Conservation (phyloP, 2,888 invertebrate species). For the Ctena decussata region DNA sequence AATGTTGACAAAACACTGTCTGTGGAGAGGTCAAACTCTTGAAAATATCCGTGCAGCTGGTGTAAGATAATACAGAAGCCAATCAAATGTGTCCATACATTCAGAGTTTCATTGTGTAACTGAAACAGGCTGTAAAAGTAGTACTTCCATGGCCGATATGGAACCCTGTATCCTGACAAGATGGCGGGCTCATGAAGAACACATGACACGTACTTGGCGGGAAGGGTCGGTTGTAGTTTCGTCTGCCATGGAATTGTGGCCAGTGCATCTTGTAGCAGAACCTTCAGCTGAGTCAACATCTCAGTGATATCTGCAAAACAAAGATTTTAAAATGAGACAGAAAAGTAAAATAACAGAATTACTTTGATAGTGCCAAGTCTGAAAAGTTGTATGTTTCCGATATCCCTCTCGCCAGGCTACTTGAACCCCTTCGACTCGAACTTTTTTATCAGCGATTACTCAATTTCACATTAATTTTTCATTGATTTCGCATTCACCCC, state of each 20-base stretch:
- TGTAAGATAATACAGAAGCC: conserved; percentile 60
- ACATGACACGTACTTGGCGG: conserved; percentile 69
- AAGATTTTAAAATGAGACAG: too few relatives aligned
- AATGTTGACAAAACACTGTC: conserved; percentile 74
- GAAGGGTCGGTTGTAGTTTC: conserved; percentile 60
- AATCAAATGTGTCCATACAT: conserved; percentile 81
- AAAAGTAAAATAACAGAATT: too few relatives aligned
- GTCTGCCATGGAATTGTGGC: conserved; percentile 61
- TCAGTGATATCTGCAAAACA: background rate
- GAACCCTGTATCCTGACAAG: conserved; percentile 74
- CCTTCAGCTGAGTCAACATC: conserved; percentile 24
- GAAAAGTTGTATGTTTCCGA: too few relatives aligned
- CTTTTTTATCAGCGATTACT: too few relatives aligned
- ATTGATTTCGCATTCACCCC: too few relatives aligned
- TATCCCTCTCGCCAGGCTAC: too few relatives aligned
- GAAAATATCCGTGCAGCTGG: conserved; percentile 66
- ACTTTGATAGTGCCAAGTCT: too few relatives aligned
- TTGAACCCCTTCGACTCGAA: too few relatives aligned
- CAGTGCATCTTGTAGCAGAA: conserved; percentile 41
- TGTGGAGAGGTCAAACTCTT: conserved; percentile 70
- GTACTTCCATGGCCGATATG: conserved; percentile 75
- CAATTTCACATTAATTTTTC: too few relatives aligned
- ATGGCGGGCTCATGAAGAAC: conserved; percentile 80
- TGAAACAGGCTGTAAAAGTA: conserved; percentile 78
- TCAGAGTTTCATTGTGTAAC: conserved; percentile 81